Evolutionary conservation across 2,113 vertebrate genomes (phyloP).

Genomic region (Seriola aureovittata): DNA sequence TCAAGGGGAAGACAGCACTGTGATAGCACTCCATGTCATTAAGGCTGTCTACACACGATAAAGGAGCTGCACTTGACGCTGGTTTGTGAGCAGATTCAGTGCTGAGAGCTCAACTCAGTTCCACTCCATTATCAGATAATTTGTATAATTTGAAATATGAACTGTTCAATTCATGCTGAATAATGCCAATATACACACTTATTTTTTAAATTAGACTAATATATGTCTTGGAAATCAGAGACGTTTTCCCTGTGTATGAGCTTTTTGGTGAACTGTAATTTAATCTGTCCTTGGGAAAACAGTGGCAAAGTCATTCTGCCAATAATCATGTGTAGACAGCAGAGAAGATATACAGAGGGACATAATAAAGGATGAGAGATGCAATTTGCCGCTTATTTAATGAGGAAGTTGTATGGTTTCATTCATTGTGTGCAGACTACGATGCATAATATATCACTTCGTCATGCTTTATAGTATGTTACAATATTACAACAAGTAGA

Average conservation of each 20-base stretch:
- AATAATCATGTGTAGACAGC: not conserved
- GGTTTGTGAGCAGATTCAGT: constrained; percentile 3
- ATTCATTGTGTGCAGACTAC: not conserved
- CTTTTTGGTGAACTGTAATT: constrained; percentile 10
- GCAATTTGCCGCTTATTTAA: not conserved
- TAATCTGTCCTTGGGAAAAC: constrained; percentile 22
- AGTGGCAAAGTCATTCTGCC: not conserved
- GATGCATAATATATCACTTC: not conserved
- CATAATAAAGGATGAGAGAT: not conserved
- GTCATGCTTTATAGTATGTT: not conserved
- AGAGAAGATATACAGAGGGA: not conserved
- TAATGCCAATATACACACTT: constrained; percentile 6
- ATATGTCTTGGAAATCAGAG: not conserved
- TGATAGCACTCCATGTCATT: constrained; percentile 20
- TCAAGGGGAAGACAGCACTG: not conserved
- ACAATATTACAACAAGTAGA: not conserved
- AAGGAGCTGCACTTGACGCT: constrained; percentile 21
- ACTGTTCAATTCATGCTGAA: constrained; percentile 11
- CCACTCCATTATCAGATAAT: constrained; percentile 19
- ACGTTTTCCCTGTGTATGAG: constrained; percentile 2
- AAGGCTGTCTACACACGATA: constrained; percentile 13
- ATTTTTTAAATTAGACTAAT: constrained; percentile 27
- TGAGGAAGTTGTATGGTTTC: not conserved
- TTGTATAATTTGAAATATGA: constrained; percentile 33
- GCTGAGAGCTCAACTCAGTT: constrained; percentile 4